These are phyloP conservation scores for Maniola jurtina DNA, from an alignment of 1,140 invertebrate genomes.

Conservation along the genomic window DNA sequence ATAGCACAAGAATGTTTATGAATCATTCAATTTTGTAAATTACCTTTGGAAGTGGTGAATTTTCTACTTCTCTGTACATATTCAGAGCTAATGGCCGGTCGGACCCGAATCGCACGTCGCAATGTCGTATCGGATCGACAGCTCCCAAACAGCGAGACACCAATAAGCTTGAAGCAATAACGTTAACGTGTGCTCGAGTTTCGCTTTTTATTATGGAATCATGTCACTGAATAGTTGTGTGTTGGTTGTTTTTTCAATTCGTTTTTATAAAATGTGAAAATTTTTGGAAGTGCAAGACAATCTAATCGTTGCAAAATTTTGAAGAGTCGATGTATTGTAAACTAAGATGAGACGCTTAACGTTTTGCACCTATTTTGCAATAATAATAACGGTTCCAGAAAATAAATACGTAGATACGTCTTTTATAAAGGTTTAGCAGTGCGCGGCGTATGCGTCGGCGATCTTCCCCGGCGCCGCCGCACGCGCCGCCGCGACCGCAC, in stretches of 20 bases:
- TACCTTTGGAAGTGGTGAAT: constrained; percentile 75
- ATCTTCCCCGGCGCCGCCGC: constrained; percentile 57
- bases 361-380: constrained; percentile 77
- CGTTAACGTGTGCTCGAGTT: constrained; percentile 66
- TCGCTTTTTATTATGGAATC: constrained; percentile 65
- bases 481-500: constrained; percentile 35
- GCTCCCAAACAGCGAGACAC: constrained; percentile 49
- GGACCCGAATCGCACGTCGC: constrained; percentile 64
- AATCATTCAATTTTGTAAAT: constrained; percentile 73
- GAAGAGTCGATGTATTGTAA: constrained; percentile 72
- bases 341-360: constrained; percentile 73
- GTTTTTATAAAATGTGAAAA: constrained; percentile 63
- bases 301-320: constrained; percentile 68
- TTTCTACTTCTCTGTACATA: constrained; percentile 77
- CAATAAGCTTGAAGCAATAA: constrained; percentile 72
- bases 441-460: constrained; percentile 47
- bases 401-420: constrained; percentile 70
- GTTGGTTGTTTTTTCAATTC: constrained; percentile 66
- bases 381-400: constrained; percentile 66
- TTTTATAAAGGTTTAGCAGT: constrained; percentile 49
- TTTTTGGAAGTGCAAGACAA: constrained; percentile 61
- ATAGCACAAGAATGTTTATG: constrained; percentile 64
- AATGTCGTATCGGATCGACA: constrained; percentile 56
- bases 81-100: constrained; percentile 73
- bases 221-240: constrained; percentile 70